Evolutionary conservation across 2,888 invertebrate species (phyloP).

Genomic region (Arrhopalites spinosus): DNA sequence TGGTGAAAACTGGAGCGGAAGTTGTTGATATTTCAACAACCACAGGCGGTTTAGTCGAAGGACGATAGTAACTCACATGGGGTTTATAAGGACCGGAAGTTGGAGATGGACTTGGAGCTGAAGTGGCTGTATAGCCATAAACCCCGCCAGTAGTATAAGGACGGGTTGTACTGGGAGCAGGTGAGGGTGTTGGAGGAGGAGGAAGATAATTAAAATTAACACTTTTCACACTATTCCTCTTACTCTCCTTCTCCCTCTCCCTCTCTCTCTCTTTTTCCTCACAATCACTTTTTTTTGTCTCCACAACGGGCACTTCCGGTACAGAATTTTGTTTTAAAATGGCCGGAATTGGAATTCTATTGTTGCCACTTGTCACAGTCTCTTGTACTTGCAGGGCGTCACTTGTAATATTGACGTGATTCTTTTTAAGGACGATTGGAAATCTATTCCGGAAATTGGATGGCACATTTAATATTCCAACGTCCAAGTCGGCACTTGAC

Average conservation of each 20-base stretch:
- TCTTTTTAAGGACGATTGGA: background rate
- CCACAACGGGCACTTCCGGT: too few relatives aligned
- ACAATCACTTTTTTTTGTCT: background rate
- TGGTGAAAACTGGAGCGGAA: background rate
- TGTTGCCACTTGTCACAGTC: background rate
- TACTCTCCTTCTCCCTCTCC: background rate
- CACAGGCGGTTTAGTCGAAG: conserved; percentile 7
- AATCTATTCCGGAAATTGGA: background rate
- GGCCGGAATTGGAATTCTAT: too few relatives aligned
- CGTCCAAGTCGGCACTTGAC: background rate
- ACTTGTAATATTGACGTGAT: background rate
- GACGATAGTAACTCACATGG: background rate
- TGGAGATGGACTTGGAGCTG: background rate
- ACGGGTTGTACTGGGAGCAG: too few relatives aligned
- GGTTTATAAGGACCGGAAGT: background rate
- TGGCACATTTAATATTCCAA: too few relatives aligned
- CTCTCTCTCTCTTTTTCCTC: background rate
- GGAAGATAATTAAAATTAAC: too few relatives aligned
- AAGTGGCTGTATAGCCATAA: background rate
- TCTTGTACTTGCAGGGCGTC: background rate
- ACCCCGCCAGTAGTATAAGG: background rate
- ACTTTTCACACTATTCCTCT: background rate
- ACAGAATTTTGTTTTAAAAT: too few relatives aligned
- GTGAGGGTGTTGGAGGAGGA: too few relatives aligned
- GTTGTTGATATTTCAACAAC: background rate